These are phyloP conservation scores for Trachelus troglodyta DNA, from an alignment of 2,888 invertebrate genomes.

Conservation along the genomic window DNA sequence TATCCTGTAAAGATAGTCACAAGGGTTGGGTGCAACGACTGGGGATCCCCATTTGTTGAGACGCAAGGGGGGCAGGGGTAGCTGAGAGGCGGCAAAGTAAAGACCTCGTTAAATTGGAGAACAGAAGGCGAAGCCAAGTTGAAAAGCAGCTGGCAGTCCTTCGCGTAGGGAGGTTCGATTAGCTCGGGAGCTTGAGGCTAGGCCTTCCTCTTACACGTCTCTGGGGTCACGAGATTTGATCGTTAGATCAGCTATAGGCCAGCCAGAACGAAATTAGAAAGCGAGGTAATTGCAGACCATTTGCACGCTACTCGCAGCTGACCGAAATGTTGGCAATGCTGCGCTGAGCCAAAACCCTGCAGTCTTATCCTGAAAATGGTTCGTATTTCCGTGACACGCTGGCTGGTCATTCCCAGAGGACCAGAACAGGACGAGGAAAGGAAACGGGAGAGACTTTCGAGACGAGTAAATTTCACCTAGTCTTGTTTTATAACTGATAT, in stretches of 20 bases:
- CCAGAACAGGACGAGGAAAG: neutral
- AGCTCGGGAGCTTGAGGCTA: conserved; percentile 44
- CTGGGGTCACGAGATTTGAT: conserved; percentile 55
- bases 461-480: too few relatives aligned
- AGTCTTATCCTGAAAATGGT: neutral
- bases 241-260: conserved; percentile 49
- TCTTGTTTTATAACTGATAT: neutral
- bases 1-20: neutral
- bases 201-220: conserved; percentile 18
- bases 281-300: conserved; percentile 56
- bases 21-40: neutral
- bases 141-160: neutral
- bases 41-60: neutral
- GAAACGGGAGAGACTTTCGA: neutral
- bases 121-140: neutral
- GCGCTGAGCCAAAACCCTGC: neutral
- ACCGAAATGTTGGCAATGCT: conserved; percentile 40
- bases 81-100: neutral
- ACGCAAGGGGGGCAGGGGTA: neutral
- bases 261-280: conserved; percentile 57
- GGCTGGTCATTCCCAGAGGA: neutral
- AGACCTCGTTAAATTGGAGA: neutral
- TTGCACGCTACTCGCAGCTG: conserved; percentile 56
- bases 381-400: neutral
- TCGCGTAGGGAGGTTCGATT: conserved; percentile 25